Evolutionary conservation across 1,140 invertebrate genomes (phyloP).

Genomic region (Drosophila yakuba): DNA sequence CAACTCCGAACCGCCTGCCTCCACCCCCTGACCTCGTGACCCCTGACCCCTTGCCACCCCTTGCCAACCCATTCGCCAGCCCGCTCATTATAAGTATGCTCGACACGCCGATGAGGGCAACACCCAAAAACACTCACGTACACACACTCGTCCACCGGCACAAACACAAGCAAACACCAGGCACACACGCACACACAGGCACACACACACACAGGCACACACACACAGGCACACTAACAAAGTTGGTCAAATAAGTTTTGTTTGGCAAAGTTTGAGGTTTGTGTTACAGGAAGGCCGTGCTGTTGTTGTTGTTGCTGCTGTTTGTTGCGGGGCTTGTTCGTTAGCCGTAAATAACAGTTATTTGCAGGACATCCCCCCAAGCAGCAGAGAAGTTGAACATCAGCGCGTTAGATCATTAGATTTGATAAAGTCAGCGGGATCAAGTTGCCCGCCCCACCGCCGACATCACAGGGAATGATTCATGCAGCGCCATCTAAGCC

Average conservation of each 20-base stretch:
- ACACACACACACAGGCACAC: constrained; percentile 9
- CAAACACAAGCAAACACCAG: constrained; percentile 11
- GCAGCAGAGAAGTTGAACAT: constrained; percentile 43
- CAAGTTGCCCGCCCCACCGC: background rate
- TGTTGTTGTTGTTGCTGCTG: constrained; percentile 4
- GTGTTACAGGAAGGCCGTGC: constrained; percentile 41
- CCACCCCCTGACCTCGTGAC: constrained; percentile 18
- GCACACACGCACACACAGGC: constrained; percentile 14
- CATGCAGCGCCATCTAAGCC: constrained; percentile 4
- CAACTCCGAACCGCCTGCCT: background rate
- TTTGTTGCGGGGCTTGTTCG: constrained; percentile 11
- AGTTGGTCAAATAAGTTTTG: constrained; percentile 74
- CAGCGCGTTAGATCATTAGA: constrained; percentile 60
- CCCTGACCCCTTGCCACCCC: constrained; percentile 5
- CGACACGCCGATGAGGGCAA: constrained; percentile 48
- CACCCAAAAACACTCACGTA: constrained; percentile 54
- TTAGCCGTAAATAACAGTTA: constrained; percentile 50
- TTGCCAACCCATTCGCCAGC: background rate
- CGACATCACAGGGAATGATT: constrained; percentile 31
- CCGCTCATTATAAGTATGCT: constrained; percentile 56
- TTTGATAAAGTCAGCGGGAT: constrained; percentile 51
- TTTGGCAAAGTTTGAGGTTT: constrained; percentile 67
- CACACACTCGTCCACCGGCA: constrained; percentile 8
- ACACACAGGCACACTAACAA: constrained; percentile 27
- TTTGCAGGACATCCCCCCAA: constrained; percentile 23